These are phyloP conservation scores for Melanostigma gelatinosum DNA, from an alignment of 2,113 vertebrate genomes.

Conservation along the genomic window DNA sequence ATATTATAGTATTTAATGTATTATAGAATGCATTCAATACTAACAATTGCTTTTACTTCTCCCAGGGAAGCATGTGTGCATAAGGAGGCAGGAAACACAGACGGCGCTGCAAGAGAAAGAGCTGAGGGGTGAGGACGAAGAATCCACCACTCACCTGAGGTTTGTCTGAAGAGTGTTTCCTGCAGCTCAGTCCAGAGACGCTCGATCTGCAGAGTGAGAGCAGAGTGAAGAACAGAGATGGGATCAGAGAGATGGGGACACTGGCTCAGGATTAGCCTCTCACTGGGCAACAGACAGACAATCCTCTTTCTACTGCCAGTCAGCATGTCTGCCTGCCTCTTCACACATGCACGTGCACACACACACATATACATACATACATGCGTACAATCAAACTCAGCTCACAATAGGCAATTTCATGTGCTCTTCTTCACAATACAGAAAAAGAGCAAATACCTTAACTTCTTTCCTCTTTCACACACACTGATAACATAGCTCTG, in stretches of 20 bases:
- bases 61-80: background rate
- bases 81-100: background rate
- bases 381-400: background rate
- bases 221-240: slow-evolving; percentile 38
- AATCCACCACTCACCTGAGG: slow-evolving; percentile 57
- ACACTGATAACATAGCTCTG: too few species aligned
- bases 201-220: slow-evolving; percentile 53
- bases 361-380: background rate
- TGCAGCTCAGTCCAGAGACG: slow-evolving; percentile 51
- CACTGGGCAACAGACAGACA: slow-evolving; percentile 60
- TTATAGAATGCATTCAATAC: background rate
- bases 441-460: too few species aligned
- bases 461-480: too few species aligned
- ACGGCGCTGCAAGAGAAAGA: background rate
- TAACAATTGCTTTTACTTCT: background rate
- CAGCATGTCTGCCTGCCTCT: slow-evolving; percentile 57
- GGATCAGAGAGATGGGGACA: slow-evolving; percentile 49
- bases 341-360: slow-evolving; percentile 64
- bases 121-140: background rate
- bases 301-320: slow-evolving; percentile 75
- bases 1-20: background rate
- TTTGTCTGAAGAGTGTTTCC: slow-evolving; percentile 37
- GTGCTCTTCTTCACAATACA: background rate
- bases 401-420: background rate
- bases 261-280: slow-evolving; percentile 67